These are phyloP conservation scores for Tragelaphus buxtoni DNA, from an alignment of 2,113 vertebrate genomes.

Conservation along the genomic window DNA sequence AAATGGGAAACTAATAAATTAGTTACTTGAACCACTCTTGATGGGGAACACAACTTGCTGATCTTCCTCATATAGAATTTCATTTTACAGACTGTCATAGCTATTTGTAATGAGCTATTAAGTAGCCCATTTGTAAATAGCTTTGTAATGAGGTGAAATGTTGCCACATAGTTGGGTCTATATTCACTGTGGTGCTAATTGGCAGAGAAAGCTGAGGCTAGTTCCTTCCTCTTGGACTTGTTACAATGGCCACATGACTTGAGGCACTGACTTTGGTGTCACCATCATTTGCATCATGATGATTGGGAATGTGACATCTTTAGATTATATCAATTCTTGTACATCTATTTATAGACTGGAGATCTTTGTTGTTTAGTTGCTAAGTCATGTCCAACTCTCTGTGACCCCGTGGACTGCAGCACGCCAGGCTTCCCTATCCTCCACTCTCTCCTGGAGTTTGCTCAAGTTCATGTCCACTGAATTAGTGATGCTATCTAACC, in stretches of 20 bases:
- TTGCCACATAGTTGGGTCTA: not conserved
- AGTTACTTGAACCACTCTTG: not conserved
- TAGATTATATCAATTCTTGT: not conserved
- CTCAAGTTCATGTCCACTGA: not conserved
- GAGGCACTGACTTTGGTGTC: not conserved
- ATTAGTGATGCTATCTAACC: not conserved
- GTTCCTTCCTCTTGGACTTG: not conserved
- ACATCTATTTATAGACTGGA: not conserved
- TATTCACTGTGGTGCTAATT: not conserved
- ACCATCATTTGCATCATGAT: not conserved
- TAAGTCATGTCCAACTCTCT: not conserved
- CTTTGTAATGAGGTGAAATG: not conserved
- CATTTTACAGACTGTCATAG: not conserved
- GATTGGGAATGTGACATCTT: not conserved
- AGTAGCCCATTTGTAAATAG: not conserved
- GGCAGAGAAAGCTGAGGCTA: not conserved
- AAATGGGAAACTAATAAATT: not conserved
- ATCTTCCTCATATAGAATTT: not conserved
- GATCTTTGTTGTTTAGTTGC: not conserved
- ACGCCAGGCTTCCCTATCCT: not conserved
- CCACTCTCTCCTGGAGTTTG: not conserved
- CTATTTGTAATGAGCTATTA: not conserved
- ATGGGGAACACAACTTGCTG: not conserved
- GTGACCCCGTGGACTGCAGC: not conserved
- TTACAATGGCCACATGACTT: not conserved